These are phyloP conservation scores for Gadus macrocephalus DNA, from an alignment of 2,113 vertebrate species.

Conservation along the genomic window DNA sequence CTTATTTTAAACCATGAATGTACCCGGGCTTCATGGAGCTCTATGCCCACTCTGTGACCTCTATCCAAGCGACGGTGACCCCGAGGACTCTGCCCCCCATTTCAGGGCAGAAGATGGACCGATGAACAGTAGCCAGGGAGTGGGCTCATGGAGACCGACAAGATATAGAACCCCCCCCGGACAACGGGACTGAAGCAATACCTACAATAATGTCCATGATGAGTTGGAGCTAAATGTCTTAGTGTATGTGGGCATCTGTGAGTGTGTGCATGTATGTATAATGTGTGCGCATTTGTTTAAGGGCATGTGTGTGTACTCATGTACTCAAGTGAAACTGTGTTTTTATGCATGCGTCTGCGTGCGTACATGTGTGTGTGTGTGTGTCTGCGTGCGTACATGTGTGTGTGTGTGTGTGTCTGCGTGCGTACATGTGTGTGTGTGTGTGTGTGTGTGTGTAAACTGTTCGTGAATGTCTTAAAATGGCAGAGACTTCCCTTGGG, in stretches of 20 bases:
- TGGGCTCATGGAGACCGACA: background rate
- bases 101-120: background rate
- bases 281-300: background rate
- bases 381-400: background rate
- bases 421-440: background rate
- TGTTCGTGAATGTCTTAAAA: conserved; percentile 1
- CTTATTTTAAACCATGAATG: too few species aligned
- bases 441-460: conserved; percentile 7
- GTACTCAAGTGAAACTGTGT: background rate
- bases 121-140: background rate
- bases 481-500: conserved; percentile 13
- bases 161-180: too few species aligned
- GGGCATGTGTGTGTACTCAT: background rate
- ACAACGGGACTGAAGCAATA: background rate
- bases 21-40: too few species aligned
- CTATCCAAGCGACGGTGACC: background rate
- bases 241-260: conserved; percentile 4
- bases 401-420: background rate
- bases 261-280: too few species aligned
- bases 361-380: background rate
- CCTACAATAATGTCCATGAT: conserved; percentile 11
- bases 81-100: conserved; percentile 11
- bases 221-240: background rate
- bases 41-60: too few species aligned
- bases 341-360: conserved; percentile 9